phyloP scores from a whole-genome alignment of 2,113 vertebrate species.

The Pachypanchax playfairii region DNA sequence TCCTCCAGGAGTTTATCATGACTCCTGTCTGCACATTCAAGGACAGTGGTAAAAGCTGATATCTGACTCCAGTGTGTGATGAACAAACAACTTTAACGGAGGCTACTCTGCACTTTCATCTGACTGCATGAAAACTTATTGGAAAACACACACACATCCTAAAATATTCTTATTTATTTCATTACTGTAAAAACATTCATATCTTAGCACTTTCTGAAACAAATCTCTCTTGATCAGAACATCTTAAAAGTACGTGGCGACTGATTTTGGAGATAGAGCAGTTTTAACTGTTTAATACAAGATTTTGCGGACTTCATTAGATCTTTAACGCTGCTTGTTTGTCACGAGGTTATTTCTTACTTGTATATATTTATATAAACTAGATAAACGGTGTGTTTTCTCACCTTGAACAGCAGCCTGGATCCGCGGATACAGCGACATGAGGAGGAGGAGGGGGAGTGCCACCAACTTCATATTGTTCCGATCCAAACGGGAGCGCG shows the following conservation, averaged over 20 bases:
- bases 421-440: slow-evolving; percentile 35
- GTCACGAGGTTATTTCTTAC: too few species aligned
- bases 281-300: too few species aligned
- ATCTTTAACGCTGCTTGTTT: too few species aligned
- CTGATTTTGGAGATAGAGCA: too few species aligned
- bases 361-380: too few species aligned
- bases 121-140: neutral
- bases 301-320: too few species aligned
- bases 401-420: slow-evolving; percentile 55
- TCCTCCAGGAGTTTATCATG: neutral
- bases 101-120: neutral
- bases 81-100: slow-evolving; percentile 15
- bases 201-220: too few species aligned
- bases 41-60: slow-evolving; percentile 44
- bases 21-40: slow-evolving; percentile 28
- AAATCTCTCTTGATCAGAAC: too few species aligned
- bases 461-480: slow-evolving; percentile 58
- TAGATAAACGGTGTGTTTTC: slow-evolving; percentile 33
- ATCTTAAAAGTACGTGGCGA: too few species aligned
- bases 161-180: too few species aligned
- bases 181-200: too few species aligned
- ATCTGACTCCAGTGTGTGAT: slow-evolving; percentile 35
- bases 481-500: slow-evolving; percentile 28
- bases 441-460: slow-evolving; percentile 38
- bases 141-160: neutral